Percentiles rank a stretch among this genome's conserved stretches.
phyloP scores from a whole-genome alignment of 2,888 invertebrate species.

The Ganaspis brasiliensis region DNA sequence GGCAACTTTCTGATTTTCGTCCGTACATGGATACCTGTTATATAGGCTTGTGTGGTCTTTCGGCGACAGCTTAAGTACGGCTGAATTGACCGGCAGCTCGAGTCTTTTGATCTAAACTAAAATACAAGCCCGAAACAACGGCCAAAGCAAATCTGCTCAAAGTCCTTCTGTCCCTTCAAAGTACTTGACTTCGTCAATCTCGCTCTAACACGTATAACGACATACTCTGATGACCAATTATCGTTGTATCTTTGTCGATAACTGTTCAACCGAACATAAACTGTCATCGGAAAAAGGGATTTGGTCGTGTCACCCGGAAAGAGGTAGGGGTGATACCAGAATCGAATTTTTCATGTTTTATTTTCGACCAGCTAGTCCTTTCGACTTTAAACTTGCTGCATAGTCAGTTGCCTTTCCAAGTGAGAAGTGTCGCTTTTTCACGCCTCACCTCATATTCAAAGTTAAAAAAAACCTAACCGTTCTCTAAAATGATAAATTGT shows the following conservation, averaged over 20 bases:
- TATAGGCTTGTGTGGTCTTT: conserved; percentile 55
- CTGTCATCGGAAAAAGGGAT: conserved; percentile 75
- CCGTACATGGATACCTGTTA: conserved; percentile 54
- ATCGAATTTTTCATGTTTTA: conserved; percentile 40
- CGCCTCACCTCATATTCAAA: too few species aligned
- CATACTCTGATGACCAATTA: conserved; percentile 80
- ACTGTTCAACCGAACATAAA: conserved; percentile 76
- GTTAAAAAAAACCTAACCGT: not conserved
- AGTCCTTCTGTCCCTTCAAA: conserved; percentile 76
- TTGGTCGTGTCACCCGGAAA: conserved; percentile 65
- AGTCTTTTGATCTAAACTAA: conserved; percentile 80
- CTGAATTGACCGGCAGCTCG: conserved; percentile 74
- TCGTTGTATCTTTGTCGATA: conserved; percentile 79
- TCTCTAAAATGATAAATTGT: not conserved
- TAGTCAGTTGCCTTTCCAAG: not conserved
- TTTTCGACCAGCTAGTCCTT: conserved; percentile 33
- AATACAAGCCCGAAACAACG: conserved; percentile 79
- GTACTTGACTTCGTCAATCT: conserved; percentile 73
- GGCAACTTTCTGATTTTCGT: conserved; percentile 4
- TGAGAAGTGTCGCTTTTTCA: too few species aligned
- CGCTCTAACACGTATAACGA: conserved; percentile 68
- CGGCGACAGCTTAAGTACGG: conserved; percentile 73
- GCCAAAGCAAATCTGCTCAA: conserved; percentile 79
- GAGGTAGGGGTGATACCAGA: conserved; percentile 58
- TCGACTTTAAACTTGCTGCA: conserved; percentile 1